Base-by-base conservation (phyloP, 2,888 invertebrate genomes). In the Capitulum mitella region DNA sequence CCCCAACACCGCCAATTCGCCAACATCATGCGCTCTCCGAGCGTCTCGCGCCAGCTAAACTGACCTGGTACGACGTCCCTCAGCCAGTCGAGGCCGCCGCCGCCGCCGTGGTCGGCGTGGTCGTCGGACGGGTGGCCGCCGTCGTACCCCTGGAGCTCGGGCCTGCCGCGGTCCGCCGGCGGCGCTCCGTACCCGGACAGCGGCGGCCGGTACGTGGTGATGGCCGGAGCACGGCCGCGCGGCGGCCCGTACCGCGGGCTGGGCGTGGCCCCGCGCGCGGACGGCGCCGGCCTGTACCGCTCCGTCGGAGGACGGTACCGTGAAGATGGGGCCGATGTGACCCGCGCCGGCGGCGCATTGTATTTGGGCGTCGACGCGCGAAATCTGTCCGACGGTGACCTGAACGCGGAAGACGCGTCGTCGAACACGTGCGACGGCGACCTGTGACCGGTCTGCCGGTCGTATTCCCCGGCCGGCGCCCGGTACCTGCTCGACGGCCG, bases 21-120 rank as follows among this genome's bases (percentile, higher is more conserved):
- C n/a, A n/a, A n/a, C n/a, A n/a, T n/a, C n/a, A n/a, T n/a, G n/a
- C n/a, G n/a, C n/a, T n/a, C n/a, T n/a, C n/a, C n/a, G n/a, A n/a
- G n/a, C n/a, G n/a, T n/a, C n/a, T n/a, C n/a, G n/a, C n/a, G n/a
- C n/a, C n/a, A n/a, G n/a, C n/a, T n/a, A n/a, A n/a, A 70, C 70
- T 70, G 37, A 70, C 70, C 70, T 70, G 70, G 70, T 26, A 70
- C 70, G 10, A 70, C 70, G 40, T 40, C 40, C 26, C 40, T 16
- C 6, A 70, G 70, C 70, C 70, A 70, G 2, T 70, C 3, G 37
- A 70, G 70, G 26, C 70, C 70, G 19, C 12, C 64, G 19, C 19
- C 40, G 26, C 70, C 70, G 19, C 12, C 64, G 19, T 34, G 34
- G 8, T 26, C 70, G 22, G 37, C 10, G 26, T 10, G 12, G 26